Conservation (phyloP, 2,888 invertebrate species). For the Cataglyphis livida region DNA sequence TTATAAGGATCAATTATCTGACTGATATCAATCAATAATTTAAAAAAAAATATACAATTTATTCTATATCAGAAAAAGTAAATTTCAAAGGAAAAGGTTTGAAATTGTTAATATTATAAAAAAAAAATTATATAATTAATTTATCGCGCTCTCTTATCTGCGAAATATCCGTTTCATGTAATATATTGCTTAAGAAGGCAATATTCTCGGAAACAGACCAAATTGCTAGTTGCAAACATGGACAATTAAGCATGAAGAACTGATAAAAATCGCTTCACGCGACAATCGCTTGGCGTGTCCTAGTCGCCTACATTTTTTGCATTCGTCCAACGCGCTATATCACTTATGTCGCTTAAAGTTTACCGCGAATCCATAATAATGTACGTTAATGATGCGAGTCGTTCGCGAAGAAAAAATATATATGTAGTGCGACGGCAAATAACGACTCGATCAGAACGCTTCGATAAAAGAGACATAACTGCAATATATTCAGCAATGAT, state of each 20-base stretch:
- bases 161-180: background rate
- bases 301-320: background rate
- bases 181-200: background rate
- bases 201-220: background rate
- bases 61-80: too few species aligned
- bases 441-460: constrained; percentile 48
- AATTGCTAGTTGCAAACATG: background rate
- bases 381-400: background rate
- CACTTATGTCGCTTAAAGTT: background rate
- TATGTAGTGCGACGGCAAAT: constrained; percentile 39
- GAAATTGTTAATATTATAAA: background rate
- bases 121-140: constrained; percentile 11
- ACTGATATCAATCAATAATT: background rate
- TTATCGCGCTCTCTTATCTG: constrained; percentile 1
- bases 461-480: constrained; percentile 55
- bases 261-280: constrained; percentile 29
- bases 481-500: constrained; percentile 59
- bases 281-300: background rate
- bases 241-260: background rate
- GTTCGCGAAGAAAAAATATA: constrained; percentile 19
- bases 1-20: background rate
- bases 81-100: background rate
- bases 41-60: background rate
- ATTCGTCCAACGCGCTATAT: background rate
- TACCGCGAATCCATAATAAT: background rate